Percentiles rank a stretch among this genome's conserved stretches.
Conservation (phyloP, 1,140 invertebrate genomes). For the Trichonephila clavata region DNA sequence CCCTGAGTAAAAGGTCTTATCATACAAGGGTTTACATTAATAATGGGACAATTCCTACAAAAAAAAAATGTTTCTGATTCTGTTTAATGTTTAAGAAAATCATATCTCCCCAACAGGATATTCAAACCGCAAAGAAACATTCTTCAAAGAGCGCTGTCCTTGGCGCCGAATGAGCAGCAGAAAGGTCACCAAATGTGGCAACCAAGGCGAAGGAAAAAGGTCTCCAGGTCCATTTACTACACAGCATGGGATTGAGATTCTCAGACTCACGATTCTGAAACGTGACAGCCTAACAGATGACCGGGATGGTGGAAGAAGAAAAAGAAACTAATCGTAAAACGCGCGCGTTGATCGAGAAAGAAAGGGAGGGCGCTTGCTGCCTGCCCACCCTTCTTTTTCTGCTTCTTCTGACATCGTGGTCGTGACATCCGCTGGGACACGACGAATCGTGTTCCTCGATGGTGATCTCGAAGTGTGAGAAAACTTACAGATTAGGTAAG, state of each 20-base stretch:
- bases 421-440: constrained; percentile 47
- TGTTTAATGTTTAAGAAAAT: too few relatives aligned
- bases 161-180: neutral
- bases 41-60: too few relatives aligned
- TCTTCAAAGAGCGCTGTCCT: neutral
- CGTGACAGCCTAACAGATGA: constrained; percentile 62
- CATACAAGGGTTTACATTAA: too few relatives aligned
- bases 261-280: constrained; percentile 38
- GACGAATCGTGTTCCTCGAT: constrained; percentile 5
- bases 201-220: neutral
- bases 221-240: neutral
- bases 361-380: neutral
- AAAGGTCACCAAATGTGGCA: constrained; percentile 5
- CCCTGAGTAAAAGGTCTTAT: too few relatives aligned
- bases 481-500: neutral
- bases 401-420: neutral
- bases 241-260: constrained; percentile 43
- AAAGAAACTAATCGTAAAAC: neutral
- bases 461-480: neutral
- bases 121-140: too few relatives aligned
- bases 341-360: neutral
- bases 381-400: neutral
- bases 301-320: neutral
- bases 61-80: too few relatives aligned
- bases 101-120: too few relatives aligned